Conservation (phyloP, 2,888 invertebrate species). For the Aplocera efformata region DNA sequence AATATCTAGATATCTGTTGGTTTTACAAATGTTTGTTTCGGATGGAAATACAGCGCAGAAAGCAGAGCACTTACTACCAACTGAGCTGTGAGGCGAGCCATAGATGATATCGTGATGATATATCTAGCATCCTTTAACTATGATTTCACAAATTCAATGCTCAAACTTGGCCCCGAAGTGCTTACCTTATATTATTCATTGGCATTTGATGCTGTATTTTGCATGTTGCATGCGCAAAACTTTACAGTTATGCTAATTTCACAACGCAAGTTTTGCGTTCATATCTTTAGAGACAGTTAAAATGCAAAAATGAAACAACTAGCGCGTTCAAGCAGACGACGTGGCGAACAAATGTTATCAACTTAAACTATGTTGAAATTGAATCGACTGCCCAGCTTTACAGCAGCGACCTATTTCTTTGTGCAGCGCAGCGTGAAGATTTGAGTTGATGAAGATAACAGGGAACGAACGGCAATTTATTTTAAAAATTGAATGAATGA, state of each 20-base stretch:
- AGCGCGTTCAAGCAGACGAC: constrained; percentile 20
- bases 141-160: no score
- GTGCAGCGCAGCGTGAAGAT: constrained; percentile 25
- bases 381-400: constrained; percentile 23
- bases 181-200: no score
- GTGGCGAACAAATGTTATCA: constrained; percentile 22
- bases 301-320: constrained; percentile 17
- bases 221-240: constrained; percentile 14
- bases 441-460: constrained; percentile 22
- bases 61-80: no score
- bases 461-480: constrained; percentile 15
- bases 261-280: constrained; percentile 22
- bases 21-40: no score
- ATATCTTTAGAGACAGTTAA: constrained; percentile 21
- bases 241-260: constrained; percentile 26
- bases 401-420: constrained; percentile 27
- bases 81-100: no score
- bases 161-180: no score
- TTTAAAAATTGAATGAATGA: constrained; percentile 19
- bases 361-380: constrained; percentile 23
- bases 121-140: no score
- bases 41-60: no score
- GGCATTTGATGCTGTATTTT: constrained; percentile 4
- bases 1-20: no score
- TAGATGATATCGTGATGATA: no score